Conservation (phyloP, 2,113 vertebrate species). For the Vanacampus margaritifer region DNA sequence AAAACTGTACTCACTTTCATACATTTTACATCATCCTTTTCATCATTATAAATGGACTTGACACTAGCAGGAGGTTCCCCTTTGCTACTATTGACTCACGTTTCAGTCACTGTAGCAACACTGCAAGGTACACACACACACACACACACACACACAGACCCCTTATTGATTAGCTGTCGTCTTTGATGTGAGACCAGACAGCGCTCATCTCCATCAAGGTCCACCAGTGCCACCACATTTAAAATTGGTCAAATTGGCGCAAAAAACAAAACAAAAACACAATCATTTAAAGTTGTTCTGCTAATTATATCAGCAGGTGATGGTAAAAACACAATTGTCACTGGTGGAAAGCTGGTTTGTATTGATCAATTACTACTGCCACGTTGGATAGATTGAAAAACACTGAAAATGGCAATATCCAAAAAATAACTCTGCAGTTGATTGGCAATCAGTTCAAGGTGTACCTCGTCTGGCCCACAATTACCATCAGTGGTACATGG, state of each 20-base stretch:
- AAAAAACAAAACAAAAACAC: not conserved
- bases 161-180: slow-evolving; percentile 47
- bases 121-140: slow-evolving; percentile 24
- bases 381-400: not conserved
- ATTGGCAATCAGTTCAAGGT: too few species aligned
- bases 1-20: not conserved
- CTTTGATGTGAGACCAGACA: slow-evolving; percentile 32
- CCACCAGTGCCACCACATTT: too few species aligned
- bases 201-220: slow-evolving; percentile 18
- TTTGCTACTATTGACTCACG: slow-evolving; percentile 42
- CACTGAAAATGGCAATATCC: too few species aligned
- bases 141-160: too few species aligned
- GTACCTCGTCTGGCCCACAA: too few species aligned
- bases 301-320: not conserved
- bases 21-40: not conserved
- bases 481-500: too few species aligned
- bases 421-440: not conserved
- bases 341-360: not conserved
- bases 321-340: not conserved
- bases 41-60: slow-evolving; percentile 14
- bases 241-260: not conserved
- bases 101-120: slow-evolving; percentile 53
- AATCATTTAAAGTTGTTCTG: not conserved
- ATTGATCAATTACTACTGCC: too few species aligned
- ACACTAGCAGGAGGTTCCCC: not conserved